A percentile compares a stretch with the other conserved stretches of the same genome.
Evolutionary conservation across 2,888 invertebrate species (phyloP).

Genomic region (Drosophila basisetae): DNA sequence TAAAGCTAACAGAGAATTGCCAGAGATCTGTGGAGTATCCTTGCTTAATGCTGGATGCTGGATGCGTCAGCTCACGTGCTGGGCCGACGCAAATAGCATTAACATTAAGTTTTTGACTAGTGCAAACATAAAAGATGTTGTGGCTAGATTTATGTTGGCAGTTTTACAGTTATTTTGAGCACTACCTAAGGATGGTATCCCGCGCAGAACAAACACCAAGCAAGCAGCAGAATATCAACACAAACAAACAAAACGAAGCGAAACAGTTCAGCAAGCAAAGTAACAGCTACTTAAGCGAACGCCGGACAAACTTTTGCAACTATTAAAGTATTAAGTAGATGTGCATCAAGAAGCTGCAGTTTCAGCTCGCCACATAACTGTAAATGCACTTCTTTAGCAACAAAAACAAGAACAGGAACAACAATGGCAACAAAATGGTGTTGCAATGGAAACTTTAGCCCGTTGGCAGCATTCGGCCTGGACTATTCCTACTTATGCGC

Average conservation of each 20-base stretch:
- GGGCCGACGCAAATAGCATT: slow-evolving; percentile 47
- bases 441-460: slow-evolving; percentile 61
- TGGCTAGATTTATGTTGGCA: slow-evolving; percentile 80
- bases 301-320: slow-evolving; percentile 79
- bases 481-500: slow-evolving; percentile 55
- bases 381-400: slow-evolving; percentile 44
- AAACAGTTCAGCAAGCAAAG: slow-evolving; percentile 56
- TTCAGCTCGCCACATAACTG: slow-evolving; percentile 33
- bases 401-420: slow-evolving; percentile 31
- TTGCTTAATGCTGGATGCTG: neutral
- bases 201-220: slow-evolving; percentile 6
- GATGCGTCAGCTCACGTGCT: slow-evolving; percentile 46
- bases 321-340: slow-evolving; percentile 84
- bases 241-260: slow-evolving; percentile 29
- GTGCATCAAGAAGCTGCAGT: slow-evolving; percentile 61
- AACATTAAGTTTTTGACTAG: slow-evolving; percentile 60
- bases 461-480: slow-evolving; percentile 19
- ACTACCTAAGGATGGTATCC: slow-evolving; percentile 50
- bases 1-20: slow-evolving; percentile 24
- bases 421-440: slow-evolving; percentile 27
- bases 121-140: slow-evolving; percentile 77
- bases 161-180: slow-evolving; percentile 79
- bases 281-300: slow-evolving; percentile 76
- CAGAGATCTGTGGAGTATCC: neutral
- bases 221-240: neutral